Conservation (phyloP, 1,140 invertebrate genomes). For the Ooceraea biroi region DNA sequence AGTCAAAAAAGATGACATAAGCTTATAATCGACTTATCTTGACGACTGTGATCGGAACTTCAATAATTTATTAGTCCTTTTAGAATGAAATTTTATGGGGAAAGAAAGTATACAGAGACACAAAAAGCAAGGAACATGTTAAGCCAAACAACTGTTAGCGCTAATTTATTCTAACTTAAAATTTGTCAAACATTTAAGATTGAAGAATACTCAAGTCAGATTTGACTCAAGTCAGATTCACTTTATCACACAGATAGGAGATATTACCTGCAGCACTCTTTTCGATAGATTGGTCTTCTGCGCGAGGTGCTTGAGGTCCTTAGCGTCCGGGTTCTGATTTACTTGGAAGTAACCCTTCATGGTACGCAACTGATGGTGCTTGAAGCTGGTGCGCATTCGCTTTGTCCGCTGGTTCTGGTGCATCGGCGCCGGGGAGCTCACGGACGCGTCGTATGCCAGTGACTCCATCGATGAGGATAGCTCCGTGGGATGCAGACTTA, state of each 20-base stretch:
- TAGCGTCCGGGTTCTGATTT: conserved; percentile 99
- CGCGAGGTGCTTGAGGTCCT: conserved; percentile 97
- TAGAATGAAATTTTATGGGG: too few relatives aligned
- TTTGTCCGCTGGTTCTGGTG: conserved; percentile 91
- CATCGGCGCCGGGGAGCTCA: conserved; percentile 89
- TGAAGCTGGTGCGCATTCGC: conserved; percentile 98
- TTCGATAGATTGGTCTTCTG: conserved; percentile 99
- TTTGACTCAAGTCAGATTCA: too few relatives aligned
- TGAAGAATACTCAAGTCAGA: too few relatives aligned
- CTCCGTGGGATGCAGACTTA: conserved; percentile 90
- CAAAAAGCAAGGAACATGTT: too few relatives aligned
- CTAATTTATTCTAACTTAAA: too few relatives aligned
- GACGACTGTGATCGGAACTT: neutral
- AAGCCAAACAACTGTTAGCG: too few relatives aligned
- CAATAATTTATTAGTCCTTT: neutral
- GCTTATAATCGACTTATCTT: neutral
- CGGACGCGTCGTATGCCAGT: conserved; percentile 90
- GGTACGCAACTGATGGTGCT: conserved; percentile 97
- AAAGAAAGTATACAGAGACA: too few relatives aligned
- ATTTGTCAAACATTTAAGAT: too few relatives aligned
- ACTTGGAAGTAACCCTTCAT: conserved; percentile 99
- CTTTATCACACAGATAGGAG: neutral
- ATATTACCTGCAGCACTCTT: conserved; percentile 95
- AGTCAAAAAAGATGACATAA: neutral
- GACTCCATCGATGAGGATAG: conserved; percentile 93